These are phyloP conservation scores for Porites lobata DNA, from an alignment of 92 coral and sea anemone genomes.

Conservation along the genomic window DNA sequence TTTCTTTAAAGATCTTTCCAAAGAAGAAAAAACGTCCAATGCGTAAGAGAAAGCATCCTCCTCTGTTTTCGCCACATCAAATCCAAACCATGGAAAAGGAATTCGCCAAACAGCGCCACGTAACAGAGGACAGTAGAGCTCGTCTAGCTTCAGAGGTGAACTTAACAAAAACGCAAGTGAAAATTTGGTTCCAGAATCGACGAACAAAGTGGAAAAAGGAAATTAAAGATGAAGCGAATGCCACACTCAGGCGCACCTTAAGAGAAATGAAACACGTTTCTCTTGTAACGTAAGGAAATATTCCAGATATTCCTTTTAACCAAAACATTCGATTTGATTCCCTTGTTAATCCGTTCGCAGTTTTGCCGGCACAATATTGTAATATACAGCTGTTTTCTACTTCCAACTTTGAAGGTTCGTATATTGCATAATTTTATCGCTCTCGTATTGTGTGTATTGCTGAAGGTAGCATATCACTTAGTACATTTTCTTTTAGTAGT, in stretches of 20 bases:
- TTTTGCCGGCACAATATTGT: not conserved
- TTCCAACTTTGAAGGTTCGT: not conserved
- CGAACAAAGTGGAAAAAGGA: conserved; percentile 73
- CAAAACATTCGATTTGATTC: conserved; percentile 13
- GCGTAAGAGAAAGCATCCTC: conserved; percentile 64
- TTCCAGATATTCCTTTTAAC: not conserved
- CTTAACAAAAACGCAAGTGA: conserved; percentile 68
- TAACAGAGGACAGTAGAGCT: conserved; percentile 62
- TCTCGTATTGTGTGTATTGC: too few relatives aligned
- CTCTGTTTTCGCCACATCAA: conserved; percentile 67
- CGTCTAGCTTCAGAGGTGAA: conserved; percentile 65
- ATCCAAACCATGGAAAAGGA: conserved; percentile 69
- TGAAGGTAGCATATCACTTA: too few relatives aligned
- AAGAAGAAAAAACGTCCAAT: conserved; percentile 59
- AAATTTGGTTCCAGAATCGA: conserved; percentile 72
- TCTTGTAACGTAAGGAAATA: not conserved
- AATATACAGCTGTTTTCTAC: conserved; percentile 3
- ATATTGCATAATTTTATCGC: not conserved
- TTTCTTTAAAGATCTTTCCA: conserved; percentile 28
- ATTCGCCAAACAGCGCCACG: conserved; percentile 53
- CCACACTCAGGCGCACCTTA: not conserved
- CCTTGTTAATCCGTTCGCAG: not conserved
- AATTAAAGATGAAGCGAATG: conserved; percentile 45
- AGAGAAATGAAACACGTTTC: conserved; percentile 3
- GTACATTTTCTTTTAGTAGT: too few relatives aligned